Evolutionary conservation across 1,140 invertebrate genomes (phyloP), one percentile per base, ranked within the genome.

Genomic region (Geopemphigus sp.): DNA sequence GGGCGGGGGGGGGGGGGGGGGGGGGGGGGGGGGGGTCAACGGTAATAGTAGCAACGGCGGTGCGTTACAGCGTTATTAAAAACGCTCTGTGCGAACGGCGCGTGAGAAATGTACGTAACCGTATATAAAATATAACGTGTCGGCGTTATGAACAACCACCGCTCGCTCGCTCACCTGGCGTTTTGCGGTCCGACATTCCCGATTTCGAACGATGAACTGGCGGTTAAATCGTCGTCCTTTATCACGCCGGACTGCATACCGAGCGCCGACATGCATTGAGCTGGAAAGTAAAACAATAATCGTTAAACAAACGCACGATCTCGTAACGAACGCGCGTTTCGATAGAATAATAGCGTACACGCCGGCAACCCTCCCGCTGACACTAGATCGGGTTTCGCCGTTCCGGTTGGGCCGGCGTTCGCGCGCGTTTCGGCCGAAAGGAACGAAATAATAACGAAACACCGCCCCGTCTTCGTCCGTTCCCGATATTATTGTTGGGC

Each of bases 211-310:
- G 91, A 90, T n/a, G 91, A 92, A 83, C 91, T 92, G 56, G 91
- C 91, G 47, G 88, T 87, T 83, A 93, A 89, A 84, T 90, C 90
- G 72, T 87, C 84, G 85, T 93, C 91, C 83, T 86, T 88, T 83
- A 93, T 92, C 17, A 86, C 88, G 68, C 90, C 90, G 32, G 90
- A 90, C 85, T 92, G 89, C 92, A 93, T 92, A 81, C 92, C 92
- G 83, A 93, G 85, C 26, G 92, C 87, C 19, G 85, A 86, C 80
- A 85, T 87, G 85, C 91, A 92, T 86, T 88, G 88, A 84, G 87
- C 91, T 92, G 87, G 68, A 88, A 85, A 82, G 82, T 81, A 50
- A 83, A 57, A 76, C 50, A 82, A 47, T 45, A 59, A 57, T 76
- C 57, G 45, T 59, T 12, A 76, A 76, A 76, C 26, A 76, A 76